A percentile compares a stretch with the other conserved stretches of the same genome.
These are phyloP conservation scores for Epinotia brunnichana DNA, from an alignment of 2,888 invertebrate species.

Conservation along the genomic window DNA sequence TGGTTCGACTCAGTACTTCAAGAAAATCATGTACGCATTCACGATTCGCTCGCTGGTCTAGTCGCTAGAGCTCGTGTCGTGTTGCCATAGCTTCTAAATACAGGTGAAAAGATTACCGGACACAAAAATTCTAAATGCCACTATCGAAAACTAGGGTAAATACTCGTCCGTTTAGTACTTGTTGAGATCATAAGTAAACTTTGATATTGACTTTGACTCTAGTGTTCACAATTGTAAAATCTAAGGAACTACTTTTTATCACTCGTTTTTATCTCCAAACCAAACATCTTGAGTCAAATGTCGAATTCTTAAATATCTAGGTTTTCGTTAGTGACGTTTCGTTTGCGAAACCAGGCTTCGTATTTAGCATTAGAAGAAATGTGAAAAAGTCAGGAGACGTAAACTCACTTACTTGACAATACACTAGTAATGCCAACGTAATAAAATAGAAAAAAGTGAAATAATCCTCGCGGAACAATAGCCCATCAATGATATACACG, in stretches of 20 bases:
- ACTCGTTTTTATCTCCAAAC: background rate
- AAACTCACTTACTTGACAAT: no score
- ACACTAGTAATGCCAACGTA: no score
- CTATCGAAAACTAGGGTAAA: conserved; percentile 1
- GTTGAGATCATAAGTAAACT: conserved; percentile 6
- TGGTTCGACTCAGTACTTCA: background rate
- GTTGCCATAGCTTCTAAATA: background rate
- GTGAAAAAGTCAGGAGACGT: no score
- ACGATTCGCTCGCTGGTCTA: background rate
- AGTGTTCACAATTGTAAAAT: background rate
- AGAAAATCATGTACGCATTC: background rate
- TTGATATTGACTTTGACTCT: background rate
- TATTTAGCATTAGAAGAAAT: no score
- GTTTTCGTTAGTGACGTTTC: background rate
- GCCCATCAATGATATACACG: no score
- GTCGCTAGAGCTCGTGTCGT: background rate
- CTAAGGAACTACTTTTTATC: background rate
- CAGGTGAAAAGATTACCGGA: background rate
- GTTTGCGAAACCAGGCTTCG: background rate
- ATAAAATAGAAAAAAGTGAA: no score
- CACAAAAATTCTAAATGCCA: background rate
- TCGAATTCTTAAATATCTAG: background rate
- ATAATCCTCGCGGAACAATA: no score
- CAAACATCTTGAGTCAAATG: background rate
- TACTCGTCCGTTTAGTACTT: background rate